Percentiles rank a stretch among this genome's conserved stretches.
These are phyloP conservation scores for Ephialtes manifestator DNA, from an alignment of 2,888 invertebrate species.

Conservation along the genomic window DNA sequence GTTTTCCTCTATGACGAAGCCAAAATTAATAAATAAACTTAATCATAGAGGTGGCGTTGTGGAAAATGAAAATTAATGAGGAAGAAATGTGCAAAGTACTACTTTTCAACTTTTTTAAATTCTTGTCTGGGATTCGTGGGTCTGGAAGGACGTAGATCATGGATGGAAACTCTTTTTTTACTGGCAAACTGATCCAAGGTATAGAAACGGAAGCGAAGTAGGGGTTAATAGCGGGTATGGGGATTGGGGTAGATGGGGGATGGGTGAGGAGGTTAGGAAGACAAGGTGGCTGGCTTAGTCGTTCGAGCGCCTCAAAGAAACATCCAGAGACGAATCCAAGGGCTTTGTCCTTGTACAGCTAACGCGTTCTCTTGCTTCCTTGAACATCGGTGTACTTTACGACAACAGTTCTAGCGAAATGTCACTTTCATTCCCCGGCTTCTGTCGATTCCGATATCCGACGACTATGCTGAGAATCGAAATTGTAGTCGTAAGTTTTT, in stretches of 20 bases:
- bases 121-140: not conserved
- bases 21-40: too few relatives aligned
- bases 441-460: not conserved
- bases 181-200: not conserved
- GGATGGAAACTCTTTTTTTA: not conserved
- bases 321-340: not conserved
- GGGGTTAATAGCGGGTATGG: too few relatives aligned
- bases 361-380: not conserved
- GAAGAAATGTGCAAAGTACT: too few relatives aligned
- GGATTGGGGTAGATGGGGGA: not conserved
- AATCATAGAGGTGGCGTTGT: too few relatives aligned
- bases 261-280: not conserved
- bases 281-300: not conserved
- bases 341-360: not conserved
- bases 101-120: too few relatives aligned
- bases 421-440: not conserved
- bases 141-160: not conserved
- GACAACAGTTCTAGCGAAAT: not conserved
- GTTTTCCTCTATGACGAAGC: too few relatives aligned
- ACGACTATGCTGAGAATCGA: too few relatives aligned
- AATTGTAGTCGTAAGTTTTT: too few relatives aligned
- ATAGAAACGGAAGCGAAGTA: too few relatives aligned
- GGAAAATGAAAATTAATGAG: too few relatives aligned
- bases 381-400: not conserved
- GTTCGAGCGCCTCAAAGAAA: not conserved